Conservation (phyloP, 2,113 vertebrate genomes). For the Accipiter cooperii region DNA sequence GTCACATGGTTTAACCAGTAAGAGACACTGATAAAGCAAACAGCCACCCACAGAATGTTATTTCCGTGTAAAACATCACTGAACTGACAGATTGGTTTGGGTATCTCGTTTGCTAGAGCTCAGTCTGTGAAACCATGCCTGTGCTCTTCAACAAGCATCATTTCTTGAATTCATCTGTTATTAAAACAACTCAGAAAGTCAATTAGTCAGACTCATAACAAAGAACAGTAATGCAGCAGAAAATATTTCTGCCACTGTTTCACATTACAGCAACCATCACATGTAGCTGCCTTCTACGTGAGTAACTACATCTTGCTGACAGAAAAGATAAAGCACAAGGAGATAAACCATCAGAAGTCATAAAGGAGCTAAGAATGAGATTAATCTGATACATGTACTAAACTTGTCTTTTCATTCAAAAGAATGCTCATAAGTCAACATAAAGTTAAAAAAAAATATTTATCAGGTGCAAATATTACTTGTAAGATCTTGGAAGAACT, state of each 20-base stretch:
- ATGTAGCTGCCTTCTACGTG: rapidly evolving
- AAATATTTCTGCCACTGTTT: background rate
- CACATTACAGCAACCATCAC: background rate
- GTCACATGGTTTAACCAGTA: background rate
- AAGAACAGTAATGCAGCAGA: background rate
- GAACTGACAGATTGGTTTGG: background rate
- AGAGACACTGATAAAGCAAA: background rate
- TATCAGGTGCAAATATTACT: background rate
- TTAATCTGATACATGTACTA: background rate
- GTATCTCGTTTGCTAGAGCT: background rate
- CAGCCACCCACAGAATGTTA: background rate
- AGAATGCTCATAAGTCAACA: background rate
- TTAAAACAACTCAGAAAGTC: background rate
- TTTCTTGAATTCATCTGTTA: background rate
- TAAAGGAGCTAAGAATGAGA: background rate
- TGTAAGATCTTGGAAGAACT: background rate
- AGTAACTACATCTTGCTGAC: background rate
- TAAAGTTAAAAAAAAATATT: background rate
- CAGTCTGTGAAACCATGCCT: background rate
- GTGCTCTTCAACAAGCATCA: background rate
- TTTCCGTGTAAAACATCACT: background rate
- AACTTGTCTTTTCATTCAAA: background rate
- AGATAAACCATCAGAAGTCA: background rate
- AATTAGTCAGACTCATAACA: background rate
- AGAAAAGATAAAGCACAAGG: background rate